Percentiles rank a stretch among this genome's conserved stretches.
Conservation (phyloP, 2,797 vertebrate genomes). For the Spinus olivaceus region DNA sequence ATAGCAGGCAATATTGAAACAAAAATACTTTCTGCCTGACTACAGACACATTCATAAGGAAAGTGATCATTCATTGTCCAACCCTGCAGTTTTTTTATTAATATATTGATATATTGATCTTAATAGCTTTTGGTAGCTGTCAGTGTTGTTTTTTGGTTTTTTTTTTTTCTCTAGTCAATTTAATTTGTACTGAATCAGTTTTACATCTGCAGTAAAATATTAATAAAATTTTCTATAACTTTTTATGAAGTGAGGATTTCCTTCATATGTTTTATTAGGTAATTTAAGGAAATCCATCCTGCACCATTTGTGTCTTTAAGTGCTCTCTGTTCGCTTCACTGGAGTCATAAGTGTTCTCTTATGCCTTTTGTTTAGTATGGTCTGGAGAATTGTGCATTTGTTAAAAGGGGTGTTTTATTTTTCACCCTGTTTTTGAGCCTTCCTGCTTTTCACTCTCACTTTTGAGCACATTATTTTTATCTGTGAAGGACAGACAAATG, state of each 20-base stretch:
- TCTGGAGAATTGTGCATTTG: neutral
- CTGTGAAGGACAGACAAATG: neutral
- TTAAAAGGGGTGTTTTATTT: neutral
- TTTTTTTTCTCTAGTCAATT: neutral
- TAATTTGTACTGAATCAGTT: constrained; percentile 16
- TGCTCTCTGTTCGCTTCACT: neutral
- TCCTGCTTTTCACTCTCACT: neutral
- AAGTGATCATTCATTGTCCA: neutral
- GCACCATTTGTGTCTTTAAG: neutral
- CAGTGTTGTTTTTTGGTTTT: neutral
- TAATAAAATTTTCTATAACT: constrained; percentile 22
- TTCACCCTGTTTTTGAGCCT: neutral
- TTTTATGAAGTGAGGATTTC: constrained; percentile 27
- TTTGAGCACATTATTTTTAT: neutral
- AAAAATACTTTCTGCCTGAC: neutral
- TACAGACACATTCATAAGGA: neutral
- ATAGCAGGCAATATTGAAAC: neutral
- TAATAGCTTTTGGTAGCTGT: neutral
- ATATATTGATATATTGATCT: neutral
- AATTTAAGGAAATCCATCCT: neutral
- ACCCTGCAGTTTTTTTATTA: neutral
- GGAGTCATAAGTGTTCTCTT: neutral
- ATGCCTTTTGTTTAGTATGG: neutral
- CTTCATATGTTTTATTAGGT: constrained; percentile 5
- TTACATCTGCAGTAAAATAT: constrained; percentile 41